Percentiles rank a stretch among this genome's conserved stretches.
Conservation (phyloP, 2,888 invertebrate genomes). For the Eulithis testata region DNA sequence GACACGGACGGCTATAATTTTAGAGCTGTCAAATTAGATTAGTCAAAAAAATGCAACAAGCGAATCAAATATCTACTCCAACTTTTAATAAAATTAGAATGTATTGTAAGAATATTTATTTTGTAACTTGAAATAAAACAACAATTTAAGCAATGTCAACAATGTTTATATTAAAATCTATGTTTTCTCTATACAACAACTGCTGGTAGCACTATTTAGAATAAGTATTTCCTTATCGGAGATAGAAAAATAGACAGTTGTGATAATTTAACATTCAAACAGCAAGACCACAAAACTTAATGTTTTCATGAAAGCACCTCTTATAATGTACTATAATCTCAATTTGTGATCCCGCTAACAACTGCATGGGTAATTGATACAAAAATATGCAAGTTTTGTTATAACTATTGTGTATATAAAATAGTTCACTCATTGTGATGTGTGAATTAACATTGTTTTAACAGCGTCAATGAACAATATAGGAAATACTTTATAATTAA, state of each 20-base stretch:
- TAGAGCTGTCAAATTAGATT: no score
- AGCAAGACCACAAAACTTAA: slow-evolving; percentile 57
- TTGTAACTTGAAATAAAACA: slow-evolving; percentile 61
- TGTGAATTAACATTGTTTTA: slow-evolving; percentile 37
- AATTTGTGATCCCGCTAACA: slow-evolving; percentile 63
- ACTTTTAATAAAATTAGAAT: no score
- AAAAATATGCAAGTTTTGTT: slow-evolving; percentile 28
- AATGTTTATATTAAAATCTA: slow-evolving; percentile 78
- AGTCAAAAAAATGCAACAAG: no score
- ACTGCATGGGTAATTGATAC: slow-evolving; percentile 37
- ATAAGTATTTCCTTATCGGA: slow-evolving; percentile 66
- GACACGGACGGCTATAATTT: no score
- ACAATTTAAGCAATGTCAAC: slow-evolving; percentile 80
- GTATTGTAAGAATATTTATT: slow-evolving; percentile 28
- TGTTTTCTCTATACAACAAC: slow-evolving; percentile 70
- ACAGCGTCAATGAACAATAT: slow-evolving; percentile 24
- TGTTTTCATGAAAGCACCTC: slow-evolving; percentile 37
- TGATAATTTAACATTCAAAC: slow-evolving; percentile 66
- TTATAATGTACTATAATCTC: slow-evolving; percentile 42
- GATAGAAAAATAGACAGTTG: slow-evolving; percentile 77
- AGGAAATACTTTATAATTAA: slow-evolving; percentile 62
- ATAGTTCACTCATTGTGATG: slow-evolving; percentile 14
- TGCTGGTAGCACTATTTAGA: slow-evolving; percentile 59
- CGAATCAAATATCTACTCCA: no score
- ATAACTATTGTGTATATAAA: slow-evolving; percentile 20